phyloP scores from a whole-genome alignment of 2,888 invertebrate species.

The Leptarthrus brevirostris region DNA sequence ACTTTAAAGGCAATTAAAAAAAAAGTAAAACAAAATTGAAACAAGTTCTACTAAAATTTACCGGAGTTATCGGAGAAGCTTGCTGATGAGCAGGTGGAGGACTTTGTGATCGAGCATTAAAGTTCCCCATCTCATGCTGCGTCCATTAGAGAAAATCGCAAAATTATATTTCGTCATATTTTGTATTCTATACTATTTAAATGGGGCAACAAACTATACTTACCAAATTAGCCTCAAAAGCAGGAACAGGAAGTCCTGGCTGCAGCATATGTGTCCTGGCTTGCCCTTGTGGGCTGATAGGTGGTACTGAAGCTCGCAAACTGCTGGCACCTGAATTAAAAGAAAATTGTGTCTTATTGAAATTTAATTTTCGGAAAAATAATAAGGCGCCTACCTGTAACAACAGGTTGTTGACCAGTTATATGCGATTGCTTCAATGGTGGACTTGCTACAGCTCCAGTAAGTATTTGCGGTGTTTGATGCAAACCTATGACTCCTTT shows the following conservation, averaged over 20 bases:
- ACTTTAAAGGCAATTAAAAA: not conserved
- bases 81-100: conserved; percentile 89
- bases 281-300: conserved; percentile 73
- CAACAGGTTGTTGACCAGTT: conserved; percentile 67
- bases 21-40: not conserved
- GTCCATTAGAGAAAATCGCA: conserved; percentile 58
- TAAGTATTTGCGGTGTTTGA: conserved; percentile 67
- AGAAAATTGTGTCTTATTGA: too few species aligned
- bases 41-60: conserved; percentile 62
- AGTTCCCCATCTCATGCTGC: conserved; percentile 72
- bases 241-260: conserved; percentile 71
- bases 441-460: conserved; percentile 71
- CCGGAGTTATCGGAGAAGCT: conserved; percentile 78
- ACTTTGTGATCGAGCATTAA: conserved; percentile 72
- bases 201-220: too few species aligned
- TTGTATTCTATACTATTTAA: too few species aligned
- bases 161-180: not conserved
- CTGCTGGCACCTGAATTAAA: conserved; percentile 66
- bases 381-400: conserved; percentile 63
- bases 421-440: conserved; percentile 68
- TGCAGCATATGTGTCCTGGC: conserved; percentile 69
- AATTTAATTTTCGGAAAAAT: too few species aligned
- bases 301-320: conserved; percentile 71
- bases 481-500: conserved; percentile 64
- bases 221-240: conserved; percentile 79